Conservation (phyloP, 2,888 invertebrate species). For the Drosophila imparisetae region DNA sequence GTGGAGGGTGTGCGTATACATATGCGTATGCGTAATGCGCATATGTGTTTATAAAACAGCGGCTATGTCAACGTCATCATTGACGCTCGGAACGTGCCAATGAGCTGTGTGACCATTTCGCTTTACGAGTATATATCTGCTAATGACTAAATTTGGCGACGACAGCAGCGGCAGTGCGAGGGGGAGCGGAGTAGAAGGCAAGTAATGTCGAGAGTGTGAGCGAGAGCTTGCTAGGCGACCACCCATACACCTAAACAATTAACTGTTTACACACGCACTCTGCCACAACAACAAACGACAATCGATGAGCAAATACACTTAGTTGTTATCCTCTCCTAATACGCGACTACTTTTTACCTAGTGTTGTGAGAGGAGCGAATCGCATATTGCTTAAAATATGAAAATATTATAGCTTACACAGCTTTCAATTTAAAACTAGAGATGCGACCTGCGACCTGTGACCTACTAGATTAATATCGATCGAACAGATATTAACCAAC, state of each 20-base stretch:
- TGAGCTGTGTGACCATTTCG: conserved; percentile 72
- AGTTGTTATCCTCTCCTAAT: conserved; percentile 18
- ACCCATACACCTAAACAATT: conserved; percentile 48
- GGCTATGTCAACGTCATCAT: conserved; percentile 36
- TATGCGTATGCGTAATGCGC: conserved; percentile 62
- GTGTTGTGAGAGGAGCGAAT: not conserved
- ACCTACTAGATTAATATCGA: not conserved
- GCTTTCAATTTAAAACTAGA: not conserved
- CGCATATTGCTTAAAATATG: not conserved
- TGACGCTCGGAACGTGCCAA: conserved; percentile 69
- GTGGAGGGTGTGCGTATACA: not conserved
- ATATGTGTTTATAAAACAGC: conserved; percentile 49
- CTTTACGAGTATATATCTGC: conserved; percentile 69
- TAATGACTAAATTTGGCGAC: conserved; percentile 75
- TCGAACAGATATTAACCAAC: not conserved
- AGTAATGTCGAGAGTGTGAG: not conserved
- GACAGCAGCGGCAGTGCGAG: conserved; percentile 17
- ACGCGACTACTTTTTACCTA: not conserved
- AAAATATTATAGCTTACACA: not conserved
- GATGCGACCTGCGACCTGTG: too few species aligned
- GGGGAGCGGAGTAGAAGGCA: not conserved
- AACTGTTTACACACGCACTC: conserved; percentile 49
- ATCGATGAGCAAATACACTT: conserved; percentile 47
- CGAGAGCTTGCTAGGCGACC: conserved; percentile 18
- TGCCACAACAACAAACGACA: conserved; percentile 27